Conservation (phyloP, 2,797 vertebrate species). For the Pipistrellus pygmaeus region DNA sequence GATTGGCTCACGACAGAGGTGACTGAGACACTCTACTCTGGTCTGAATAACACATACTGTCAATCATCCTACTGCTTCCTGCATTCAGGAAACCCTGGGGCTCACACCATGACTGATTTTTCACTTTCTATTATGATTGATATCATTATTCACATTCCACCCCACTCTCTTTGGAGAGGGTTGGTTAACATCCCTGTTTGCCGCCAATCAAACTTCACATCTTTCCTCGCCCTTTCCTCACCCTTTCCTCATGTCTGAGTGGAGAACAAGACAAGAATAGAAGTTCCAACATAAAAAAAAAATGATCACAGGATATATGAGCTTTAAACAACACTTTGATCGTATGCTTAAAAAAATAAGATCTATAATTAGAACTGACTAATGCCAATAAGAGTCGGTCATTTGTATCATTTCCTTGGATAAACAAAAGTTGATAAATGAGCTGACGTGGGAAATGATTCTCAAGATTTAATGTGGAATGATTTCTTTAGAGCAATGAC, state of each 20-base stretch:
- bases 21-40: not conserved
- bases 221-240: not conserved
- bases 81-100: not conserved
- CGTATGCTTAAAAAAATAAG: slow-evolving; percentile 63
- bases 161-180: not conserved
- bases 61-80: not conserved
- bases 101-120: not conserved
- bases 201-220: not conserved
- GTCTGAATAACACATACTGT: not conserved
- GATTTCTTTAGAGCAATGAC: slow-evolving; percentile 47
- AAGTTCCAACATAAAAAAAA: not conserved
- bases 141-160: not conserved
- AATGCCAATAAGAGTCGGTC: slow-evolving; percentile 64
- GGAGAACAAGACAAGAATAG: slow-evolving; percentile 37
- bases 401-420: slow-evolving; percentile 75
- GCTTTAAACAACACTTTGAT: slow-evolving; percentile 46
- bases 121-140: slow-evolving; percentile 46
- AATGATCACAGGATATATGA: slow-evolving; percentile 8
- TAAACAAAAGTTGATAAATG: slow-evolving; percentile 64
- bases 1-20: slow-evolving; percentile 1
- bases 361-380: slow-evolving; percentile 73
- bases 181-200: not conserved
- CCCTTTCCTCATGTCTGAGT: not conserved
- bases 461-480: slow-evolving; percentile 28
- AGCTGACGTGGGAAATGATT: slow-evolving; percentile 63